phyloP scores from a whole-genome alignment of 2,113 vertebrate genomes.

The Chloropsis hardwickii region DNA sequence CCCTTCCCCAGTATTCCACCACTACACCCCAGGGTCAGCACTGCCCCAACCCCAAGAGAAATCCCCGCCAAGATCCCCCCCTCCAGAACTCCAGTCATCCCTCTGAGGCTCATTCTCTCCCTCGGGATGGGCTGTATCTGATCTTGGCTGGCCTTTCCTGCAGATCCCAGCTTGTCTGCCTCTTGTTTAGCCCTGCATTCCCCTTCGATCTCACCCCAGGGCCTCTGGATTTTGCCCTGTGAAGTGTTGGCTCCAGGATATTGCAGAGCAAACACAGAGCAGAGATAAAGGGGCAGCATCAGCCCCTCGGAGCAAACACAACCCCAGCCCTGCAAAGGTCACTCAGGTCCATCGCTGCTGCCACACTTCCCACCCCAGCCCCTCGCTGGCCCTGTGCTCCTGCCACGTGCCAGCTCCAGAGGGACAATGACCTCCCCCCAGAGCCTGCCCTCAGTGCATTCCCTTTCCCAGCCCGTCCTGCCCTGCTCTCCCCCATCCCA shows the following conservation, averaged over 20 bases:
- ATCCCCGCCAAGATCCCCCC: not conserved
- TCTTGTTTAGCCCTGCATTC: not conserved
- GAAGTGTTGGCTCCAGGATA: not conserved
- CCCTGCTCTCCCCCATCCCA: not conserved
- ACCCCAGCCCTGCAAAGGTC: not conserved
- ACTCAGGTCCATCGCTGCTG: accelerated
- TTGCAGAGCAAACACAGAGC: not conserved
- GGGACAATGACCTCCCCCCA: not conserved
- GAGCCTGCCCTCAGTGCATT: not conserved
- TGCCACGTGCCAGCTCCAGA: not conserved
- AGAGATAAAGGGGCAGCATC: not conserved
- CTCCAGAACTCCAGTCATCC: not conserved
- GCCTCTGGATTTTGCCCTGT: slow-evolving; percentile 21
- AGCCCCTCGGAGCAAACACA: not conserved
- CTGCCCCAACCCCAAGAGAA: accelerated
- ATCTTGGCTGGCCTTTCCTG: not conserved
- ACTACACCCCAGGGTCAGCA: not conserved
- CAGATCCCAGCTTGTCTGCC: not conserved
- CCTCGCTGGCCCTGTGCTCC: not conserved
- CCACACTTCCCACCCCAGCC: not conserved
- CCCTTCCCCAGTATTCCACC: not conserved
- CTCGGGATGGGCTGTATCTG: not conserved
- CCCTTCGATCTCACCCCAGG: not conserved
- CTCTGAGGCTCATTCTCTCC: not conserved
- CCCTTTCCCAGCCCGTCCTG: not conserved